These are phyloP conservation scores for Lithophane ornitopus DNA, from an alignment of 2,888 invertebrate species.

Conservation along the genomic window DNA sequence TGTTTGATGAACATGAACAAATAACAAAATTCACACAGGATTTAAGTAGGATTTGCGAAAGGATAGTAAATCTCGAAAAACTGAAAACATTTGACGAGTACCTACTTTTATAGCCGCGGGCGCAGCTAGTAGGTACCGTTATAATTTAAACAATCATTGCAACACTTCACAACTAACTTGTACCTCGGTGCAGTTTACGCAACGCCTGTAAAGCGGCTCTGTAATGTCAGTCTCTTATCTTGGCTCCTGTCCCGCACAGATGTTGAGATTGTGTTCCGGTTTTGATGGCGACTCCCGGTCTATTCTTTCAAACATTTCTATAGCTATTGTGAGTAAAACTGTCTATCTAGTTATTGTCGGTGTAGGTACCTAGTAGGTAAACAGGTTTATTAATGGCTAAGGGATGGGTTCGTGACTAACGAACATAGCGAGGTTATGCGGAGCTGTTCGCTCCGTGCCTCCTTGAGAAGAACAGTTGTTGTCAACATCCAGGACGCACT, in stretches of 20 bases:
- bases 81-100: conserved; percentile 1
- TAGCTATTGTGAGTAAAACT: conserved; percentile 31
- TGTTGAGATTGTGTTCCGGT: conserved; percentile 57
- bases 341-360: conserved; percentile 7
- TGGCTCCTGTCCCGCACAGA: conserved; percentile 59
- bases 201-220: conserved; percentile 30
- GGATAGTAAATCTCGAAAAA: conserved; percentile 10
- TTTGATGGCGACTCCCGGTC: conserved; percentile 31
- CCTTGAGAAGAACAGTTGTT: no score
- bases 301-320: conserved; percentile 44
- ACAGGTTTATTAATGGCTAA: neutral
- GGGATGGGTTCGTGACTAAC: neutral
- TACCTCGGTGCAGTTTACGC: conserved; percentile 52
- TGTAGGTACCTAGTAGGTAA: neutral
- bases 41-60: neutral
- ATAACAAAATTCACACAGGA: neutral
- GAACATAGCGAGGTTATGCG: neutral
- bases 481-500: neutral
- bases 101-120: neutral
- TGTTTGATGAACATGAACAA: neutral
- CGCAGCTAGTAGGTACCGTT: conserved; percentile 1
- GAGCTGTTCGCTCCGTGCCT: no score
- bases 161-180: conserved; percentile 53
- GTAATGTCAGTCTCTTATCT: conserved; percentile 54
- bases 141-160: conserved; percentile 51